phyloP scores from a whole-genome alignment of 2,113 vertebrate genomes.

The Nycticryphes semicollaris region DNA sequence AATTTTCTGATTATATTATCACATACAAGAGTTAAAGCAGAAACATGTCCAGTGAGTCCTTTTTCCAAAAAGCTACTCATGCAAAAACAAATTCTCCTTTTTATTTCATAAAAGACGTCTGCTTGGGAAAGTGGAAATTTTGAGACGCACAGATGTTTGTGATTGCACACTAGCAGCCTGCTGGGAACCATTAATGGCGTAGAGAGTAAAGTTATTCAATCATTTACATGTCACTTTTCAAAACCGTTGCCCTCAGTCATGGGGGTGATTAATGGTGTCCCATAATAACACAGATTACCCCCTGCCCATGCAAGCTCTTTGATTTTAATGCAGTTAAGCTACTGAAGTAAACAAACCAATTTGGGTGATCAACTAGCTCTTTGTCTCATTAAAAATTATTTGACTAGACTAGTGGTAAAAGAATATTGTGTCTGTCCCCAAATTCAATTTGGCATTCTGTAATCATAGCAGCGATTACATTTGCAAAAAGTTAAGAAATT shows the following conservation, averaged over 20 bases:
- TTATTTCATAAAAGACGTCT: neutral
- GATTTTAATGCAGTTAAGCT: conserved; percentile 26
- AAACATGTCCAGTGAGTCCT: neutral
- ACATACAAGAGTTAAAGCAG: neutral
- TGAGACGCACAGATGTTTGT: neutral
- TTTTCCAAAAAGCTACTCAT: neutral
- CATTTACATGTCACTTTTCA: neutral
- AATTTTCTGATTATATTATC: neutral
- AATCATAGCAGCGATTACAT: conserved; percentile 40
- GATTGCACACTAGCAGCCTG: neutral
- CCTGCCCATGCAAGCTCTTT: neutral
- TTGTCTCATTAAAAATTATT: conserved; percentile 23
- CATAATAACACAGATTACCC: conserved; percentile 20
- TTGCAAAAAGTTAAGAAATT: conserved; percentile 39
- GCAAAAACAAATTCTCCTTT: neutral
- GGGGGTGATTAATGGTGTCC: conserved; percentile 29
- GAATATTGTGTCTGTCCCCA: neutral
- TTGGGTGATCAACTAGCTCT: neutral
- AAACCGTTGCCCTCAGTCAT: neutral
- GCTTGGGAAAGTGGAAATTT: neutral
- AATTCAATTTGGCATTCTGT: neutral
- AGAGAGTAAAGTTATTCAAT: neutral
- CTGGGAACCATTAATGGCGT: neutral
- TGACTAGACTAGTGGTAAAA: conserved; percentile 18
- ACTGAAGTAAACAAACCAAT: conserved; percentile 48